phyloP scores from a whole-genome alignment of 2,888 invertebrate genomes.

The Germaria angustata region DNA sequence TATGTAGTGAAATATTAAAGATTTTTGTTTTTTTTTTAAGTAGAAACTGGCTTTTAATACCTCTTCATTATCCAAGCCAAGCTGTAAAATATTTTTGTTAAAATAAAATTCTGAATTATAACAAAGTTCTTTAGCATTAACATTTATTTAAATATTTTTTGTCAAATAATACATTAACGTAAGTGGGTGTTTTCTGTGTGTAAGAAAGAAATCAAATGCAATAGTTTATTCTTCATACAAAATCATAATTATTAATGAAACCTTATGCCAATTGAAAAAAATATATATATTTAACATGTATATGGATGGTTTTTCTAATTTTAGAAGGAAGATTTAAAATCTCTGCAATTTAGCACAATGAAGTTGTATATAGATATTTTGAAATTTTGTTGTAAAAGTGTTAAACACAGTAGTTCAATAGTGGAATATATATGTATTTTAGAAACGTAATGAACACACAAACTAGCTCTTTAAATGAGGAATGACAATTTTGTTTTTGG shows the following conservation, averaged over 20 bases:
- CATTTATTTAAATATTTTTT: constrained; percentile 20
- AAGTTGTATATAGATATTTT: background rate
- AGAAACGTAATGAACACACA: constrained; percentile 24
- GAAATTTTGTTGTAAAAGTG: background rate
- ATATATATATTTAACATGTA: background rate
- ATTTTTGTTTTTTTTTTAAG: constrained; percentile 57
- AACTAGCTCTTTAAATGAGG: constrained; percentile 31
- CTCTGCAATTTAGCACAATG: constrained; percentile 9
- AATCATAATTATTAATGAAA: constrained; percentile 19
- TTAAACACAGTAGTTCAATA: background rate
- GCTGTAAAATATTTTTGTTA: constrained; percentile 84
- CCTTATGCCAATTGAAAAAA: constrained; percentile 25
- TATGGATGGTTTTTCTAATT: background rate
- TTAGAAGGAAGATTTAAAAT: background rate
- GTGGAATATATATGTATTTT: background rate
- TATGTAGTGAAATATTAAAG: constrained; percentile 63
- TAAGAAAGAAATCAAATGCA: constrained; percentile 43
- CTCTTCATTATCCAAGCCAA: constrained; percentile 96
- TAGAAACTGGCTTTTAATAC: constrained; percentile 81
- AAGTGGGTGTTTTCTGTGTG: background rate
- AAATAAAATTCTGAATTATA: constrained; percentile 64
- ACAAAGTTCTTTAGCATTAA: constrained; percentile 25
- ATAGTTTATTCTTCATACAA: constrained; percentile 14
- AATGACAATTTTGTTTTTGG: constrained; percentile 12
- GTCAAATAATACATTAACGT: constrained; percentile 41